Percentiles rank a stretch among this genome's conserved stretches.
phyloP scores from a whole-genome alignment of 2,888 invertebrate species.

The Nectonema munidae region DNA sequence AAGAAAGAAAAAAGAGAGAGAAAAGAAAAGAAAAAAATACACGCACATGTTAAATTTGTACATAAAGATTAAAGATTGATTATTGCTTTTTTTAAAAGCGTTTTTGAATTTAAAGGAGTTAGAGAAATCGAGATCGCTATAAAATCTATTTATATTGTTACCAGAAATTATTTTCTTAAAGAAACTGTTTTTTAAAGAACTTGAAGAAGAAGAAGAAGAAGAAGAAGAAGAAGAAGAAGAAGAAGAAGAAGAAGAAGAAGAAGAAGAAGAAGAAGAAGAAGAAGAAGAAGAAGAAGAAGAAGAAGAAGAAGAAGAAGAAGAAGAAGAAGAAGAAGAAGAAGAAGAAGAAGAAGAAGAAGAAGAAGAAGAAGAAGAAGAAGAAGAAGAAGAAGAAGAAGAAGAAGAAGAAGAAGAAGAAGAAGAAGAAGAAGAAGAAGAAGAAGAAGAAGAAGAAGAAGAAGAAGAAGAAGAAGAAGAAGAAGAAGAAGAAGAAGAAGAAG shows the following conservation, averaged over 20 bases:
- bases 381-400: background rate
- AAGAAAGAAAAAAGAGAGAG: too few relatives aligned
- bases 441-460: slow-evolving; percentile 5
- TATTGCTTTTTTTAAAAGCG: too few relatives aligned
- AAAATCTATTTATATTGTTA: too few relatives aligned
- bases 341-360: slow-evolving; percentile 1
- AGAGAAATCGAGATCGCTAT: too few relatives aligned
- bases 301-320: slow-evolving; percentile 16
- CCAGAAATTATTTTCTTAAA: slow-evolving; percentile 16
- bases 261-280: background rate
- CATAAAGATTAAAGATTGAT: too few relatives aligned
- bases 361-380: background rate
- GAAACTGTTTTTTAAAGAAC: slow-evolving; percentile 6
- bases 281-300: slow-evolving; percentile 14
- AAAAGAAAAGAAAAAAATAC: slow-evolving; percentile 18
- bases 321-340: slow-evolving; percentile 16
- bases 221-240: slow-evolving; percentile 8
- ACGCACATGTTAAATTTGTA: slow-evolving; percentile 17
- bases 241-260: background rate
- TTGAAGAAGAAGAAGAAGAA: slow-evolving; percentile 18
- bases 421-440: slow-evolving; percentile 5
- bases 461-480: slow-evolving; percentile 5
- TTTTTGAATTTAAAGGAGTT: too few relatives aligned
- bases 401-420: background rate
- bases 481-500: background rate